Base-by-base conservation (phyloP, 30 jellyfish, hydroid and myxozoan species). In the Turritopsis dohrnii region DNA sequence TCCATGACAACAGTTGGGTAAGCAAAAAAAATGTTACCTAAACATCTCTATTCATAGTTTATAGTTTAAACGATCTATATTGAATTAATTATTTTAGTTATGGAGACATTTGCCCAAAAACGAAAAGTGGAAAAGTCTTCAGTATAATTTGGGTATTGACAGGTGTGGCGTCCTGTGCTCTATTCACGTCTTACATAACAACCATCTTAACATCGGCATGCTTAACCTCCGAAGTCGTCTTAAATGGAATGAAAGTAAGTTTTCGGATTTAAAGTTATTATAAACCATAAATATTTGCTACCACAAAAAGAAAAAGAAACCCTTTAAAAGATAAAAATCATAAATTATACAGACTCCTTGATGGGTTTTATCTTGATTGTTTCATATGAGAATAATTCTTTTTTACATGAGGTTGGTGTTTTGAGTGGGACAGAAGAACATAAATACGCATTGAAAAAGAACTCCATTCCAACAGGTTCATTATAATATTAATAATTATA, bases 1-100 rank as follows among this genome's bases (percentile, higher is more conserved):
- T 74, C 83, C 71, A 74, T 74, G 83, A 74, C 83, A n/a, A 74
- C 83, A 23, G 83, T 74, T 27, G 83, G 83, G 83, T 74, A 29
- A 74, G 0, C n/a, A n/a, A n/a, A 66, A 4, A 4, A 66, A 66
- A 26, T 17, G 8, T n/a, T 17, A 66, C 17, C 17, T 17, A 66
- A 17, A 26, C 7, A n/a, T 17, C 16, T 26, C 8, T 66, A 66
- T 66, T 17, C 8, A 3, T 26, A 26, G n/a, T n/a, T n/a, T n/a
- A n/a, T n/a, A n/a, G n/a, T n/a, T n/a, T n/a, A n/a, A n/a, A n/a
- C n/a, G n/a, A n/a, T n/a, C n/a, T n/a, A n/a, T n/a, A n/a, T n/a
- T n/a, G n/a, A n/a, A n/a, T n/a, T n/a, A n/a, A n/a, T 41, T 41
- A 3, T 41, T 74, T 16, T 74, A 74, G 83, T 13, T 74, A 74